Conservation (phyloP, 2,113 vertebrate genomes). For the Tragelaphus imberbis region DNA sequence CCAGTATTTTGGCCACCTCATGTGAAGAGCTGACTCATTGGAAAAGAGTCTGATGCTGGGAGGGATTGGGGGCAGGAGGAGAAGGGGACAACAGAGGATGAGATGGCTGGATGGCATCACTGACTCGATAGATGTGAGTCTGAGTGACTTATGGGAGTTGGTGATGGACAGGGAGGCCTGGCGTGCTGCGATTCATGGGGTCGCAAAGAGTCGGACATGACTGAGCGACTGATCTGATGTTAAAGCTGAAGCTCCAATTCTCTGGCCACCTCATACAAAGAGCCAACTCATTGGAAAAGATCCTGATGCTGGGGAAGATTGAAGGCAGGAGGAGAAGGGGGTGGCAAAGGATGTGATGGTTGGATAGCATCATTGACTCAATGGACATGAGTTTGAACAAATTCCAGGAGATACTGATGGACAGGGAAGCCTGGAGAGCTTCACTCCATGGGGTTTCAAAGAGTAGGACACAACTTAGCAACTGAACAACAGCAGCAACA, state of each 20-base stretch:
- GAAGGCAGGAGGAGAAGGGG: background rate
- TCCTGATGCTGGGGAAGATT: background rate
- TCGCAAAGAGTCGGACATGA: no score
- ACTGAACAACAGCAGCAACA: background rate
- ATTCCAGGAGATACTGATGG: background rate
- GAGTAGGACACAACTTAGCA: background rate
- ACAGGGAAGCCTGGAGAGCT: background rate
- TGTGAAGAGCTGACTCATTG: no score
- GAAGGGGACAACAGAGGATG: no score
- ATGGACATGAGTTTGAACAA: background rate
- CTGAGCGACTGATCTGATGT: no score
- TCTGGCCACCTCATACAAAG: background rate
- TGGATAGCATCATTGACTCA: background rate
- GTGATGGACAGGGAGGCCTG: no score
- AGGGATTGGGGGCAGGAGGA: no score
- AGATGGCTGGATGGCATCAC: no score
- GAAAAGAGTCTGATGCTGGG: no score
- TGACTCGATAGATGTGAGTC: no score
- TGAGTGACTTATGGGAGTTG: no score
- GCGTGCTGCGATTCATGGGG: no score
- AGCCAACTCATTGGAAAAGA: background rate
- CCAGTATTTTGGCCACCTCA: no score
- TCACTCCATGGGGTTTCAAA: background rate
- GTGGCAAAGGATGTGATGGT: fast-evolving
- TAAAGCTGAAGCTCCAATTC: background rate